Evolutionary conservation across 2,888 invertebrate genomes (phyloP).

Genomic region (Temnothorax unifasciatus): DNA sequence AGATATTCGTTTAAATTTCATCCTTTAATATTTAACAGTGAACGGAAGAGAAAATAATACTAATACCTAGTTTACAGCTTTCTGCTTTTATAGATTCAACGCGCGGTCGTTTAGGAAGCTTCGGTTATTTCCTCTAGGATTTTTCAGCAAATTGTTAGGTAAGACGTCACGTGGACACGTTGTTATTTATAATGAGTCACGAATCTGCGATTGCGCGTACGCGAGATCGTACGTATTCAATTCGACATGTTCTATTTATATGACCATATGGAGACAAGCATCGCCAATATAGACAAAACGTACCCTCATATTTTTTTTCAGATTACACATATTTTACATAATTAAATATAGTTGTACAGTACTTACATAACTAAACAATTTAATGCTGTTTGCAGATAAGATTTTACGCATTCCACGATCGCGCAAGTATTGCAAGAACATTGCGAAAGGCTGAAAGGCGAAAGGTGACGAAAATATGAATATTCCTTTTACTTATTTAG

Average conservation of each 20-base stretch:
- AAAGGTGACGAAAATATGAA: not conserved
- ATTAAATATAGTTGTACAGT: not conserved
- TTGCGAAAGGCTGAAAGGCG: not conserved
- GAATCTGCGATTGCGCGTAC: not conserved
- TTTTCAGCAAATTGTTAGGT: slow-evolving; percentile 12
- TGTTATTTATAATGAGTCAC: slow-evolving; percentile 43
- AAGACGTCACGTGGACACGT: slow-evolving; percentile 12
- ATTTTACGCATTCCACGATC: not conserved
- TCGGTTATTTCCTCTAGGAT: slow-evolving; percentile 18
- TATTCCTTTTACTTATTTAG: not conserved
- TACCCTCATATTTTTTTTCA: not conserved
- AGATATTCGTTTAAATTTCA: too few species aligned
- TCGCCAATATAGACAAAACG: not conserved
- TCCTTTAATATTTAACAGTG: too few species aligned
- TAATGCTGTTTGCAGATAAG: not conserved
- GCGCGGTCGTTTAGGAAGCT: not conserved
- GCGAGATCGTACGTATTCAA: not conserved
- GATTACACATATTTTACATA: not conserved
- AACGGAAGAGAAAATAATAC: slow-evolving; percentile 1
- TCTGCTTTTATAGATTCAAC: not conserved
- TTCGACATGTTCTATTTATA: slow-evolving; percentile 2
- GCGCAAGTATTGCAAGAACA: not conserved
- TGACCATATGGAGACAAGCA: not conserved
- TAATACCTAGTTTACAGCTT: not conserved
- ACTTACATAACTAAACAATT: not conserved